Conservation (phyloP, 2,797 vertebrate species). For the Tragelaphus oryx region DNA sequence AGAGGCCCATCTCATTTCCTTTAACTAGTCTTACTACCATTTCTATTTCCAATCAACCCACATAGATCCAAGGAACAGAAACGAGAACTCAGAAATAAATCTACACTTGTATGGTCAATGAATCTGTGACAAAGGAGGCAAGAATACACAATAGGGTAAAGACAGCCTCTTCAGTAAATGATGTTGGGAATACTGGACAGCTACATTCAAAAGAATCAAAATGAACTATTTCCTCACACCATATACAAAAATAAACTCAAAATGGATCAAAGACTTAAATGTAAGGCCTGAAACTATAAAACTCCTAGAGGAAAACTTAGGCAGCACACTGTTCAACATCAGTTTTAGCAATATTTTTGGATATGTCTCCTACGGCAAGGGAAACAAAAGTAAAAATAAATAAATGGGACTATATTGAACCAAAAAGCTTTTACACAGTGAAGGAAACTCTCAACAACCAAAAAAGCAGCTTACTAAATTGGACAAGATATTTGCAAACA, state of each 20-base stretch:
- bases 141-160: not conserved
- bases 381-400: not conserved
- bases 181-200: not conserved
- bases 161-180: not conserved
- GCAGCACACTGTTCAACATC: not conserved
- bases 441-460: not conserved
- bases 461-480: not conserved
- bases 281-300: not conserved
- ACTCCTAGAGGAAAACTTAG: not conserved
- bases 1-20: not conserved
- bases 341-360: not conserved
- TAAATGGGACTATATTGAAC: not conserved
- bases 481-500: not conserved
- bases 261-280: not conserved
- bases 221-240: not conserved
- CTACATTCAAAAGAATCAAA: not conserved
- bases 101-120: not conserved
- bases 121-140: not conserved
- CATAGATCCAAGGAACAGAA: not conserved
- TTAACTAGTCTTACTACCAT: not conserved
- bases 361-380: not conserved
- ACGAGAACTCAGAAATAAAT: not conserved
- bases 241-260: not conserved
- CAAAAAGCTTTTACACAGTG: not conserved
- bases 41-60: not conserved